phyloP scores from a whole-genome alignment of 2,797 vertebrate genomes.

The Chanos chanos region DNA sequence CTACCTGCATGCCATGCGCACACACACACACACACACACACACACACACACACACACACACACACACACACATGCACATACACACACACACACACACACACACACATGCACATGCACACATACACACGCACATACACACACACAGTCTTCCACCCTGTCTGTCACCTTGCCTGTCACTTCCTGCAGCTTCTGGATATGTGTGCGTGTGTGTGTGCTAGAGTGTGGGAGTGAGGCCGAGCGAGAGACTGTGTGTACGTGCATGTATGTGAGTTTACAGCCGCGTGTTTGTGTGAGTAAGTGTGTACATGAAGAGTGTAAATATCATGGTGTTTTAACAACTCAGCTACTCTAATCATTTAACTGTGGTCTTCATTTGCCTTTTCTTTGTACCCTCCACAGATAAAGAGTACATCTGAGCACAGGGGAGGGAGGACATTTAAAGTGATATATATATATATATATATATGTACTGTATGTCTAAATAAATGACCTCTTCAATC shows the following conservation, averaged over 20 bases:
- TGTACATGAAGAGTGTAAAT: no score
- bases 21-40: constrained; percentile 7
- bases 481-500: no score
- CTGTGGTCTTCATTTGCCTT: no score
- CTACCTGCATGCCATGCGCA: constrained; percentile 22
- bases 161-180: neutral
- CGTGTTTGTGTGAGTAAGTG: neutral
- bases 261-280: neutral
- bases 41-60: constrained; percentile 1
- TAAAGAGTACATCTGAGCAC: no score
- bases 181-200: neutral
- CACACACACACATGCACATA: constrained; percentile 35
- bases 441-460: no score
- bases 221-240: neutral
- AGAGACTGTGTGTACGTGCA: neutral
- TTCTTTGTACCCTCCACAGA: no score
- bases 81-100: constrained; percentile 31
- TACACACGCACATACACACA: constrained; percentile 44
- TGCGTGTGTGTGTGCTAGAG: neutral
- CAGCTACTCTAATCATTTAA: no score
- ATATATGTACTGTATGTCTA: no score
- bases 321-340: no score
- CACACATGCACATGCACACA: constrained; percentile 52
- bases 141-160: neutral
- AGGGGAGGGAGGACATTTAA: no score